Percentiles rank a stretch among this genome's conserved stretches.
These are phyloP conservation scores for Macrophya annulata DNA, from an alignment of 2,888 invertebrate genomes.

Conservation along the genomic window DNA sequence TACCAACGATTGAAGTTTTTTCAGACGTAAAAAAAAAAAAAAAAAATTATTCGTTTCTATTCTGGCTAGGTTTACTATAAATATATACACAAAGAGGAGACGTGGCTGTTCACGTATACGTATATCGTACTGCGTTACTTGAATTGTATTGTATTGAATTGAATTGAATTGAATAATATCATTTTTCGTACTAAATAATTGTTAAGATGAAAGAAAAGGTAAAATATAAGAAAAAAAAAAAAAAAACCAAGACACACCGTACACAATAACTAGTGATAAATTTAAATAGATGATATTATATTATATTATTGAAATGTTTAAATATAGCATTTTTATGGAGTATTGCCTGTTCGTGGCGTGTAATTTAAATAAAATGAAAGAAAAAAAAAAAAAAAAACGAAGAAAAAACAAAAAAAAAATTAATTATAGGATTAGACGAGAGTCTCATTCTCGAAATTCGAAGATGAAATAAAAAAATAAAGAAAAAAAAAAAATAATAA, in stretches of 20 bases:
- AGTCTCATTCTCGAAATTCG: constrained; percentile 47
- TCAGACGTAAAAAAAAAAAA: too few relatives aligned
- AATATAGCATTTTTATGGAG: constrained; percentile 72
- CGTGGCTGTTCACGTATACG: too few relatives aligned
- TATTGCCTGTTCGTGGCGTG: constrained; percentile 63
- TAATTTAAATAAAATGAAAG: constrained; percentile 48
- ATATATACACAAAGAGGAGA: too few relatives aligned
- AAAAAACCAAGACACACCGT: constrained; percentile 60
- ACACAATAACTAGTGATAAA: constrained; percentile 73
- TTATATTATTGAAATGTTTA: constrained; percentile 67
- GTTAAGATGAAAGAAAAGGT: constrained; percentile 13
- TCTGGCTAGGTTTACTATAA: too few relatives aligned
- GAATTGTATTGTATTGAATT: neutral
- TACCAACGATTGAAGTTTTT: too few relatives aligned
- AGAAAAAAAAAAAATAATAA: constrained; percentile 60
- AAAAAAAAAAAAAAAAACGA: constrained; percentile 56
- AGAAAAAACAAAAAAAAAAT: constrained; percentile 16
- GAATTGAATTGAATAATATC: constrained; percentile 59
- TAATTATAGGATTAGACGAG: constrained; percentile 15
- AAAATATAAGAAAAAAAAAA: constrained; percentile 1
- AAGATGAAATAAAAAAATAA: constrained; percentile 50
- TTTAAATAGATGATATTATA: constrained; percentile 66
- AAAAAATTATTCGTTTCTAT: too few relatives aligned
- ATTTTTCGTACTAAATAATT: constrained; percentile 52
- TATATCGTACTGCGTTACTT: neutral